phyloP scores from a whole-genome alignment of 2,888 invertebrate species.

The Cheilosia scutellata region DNA sequence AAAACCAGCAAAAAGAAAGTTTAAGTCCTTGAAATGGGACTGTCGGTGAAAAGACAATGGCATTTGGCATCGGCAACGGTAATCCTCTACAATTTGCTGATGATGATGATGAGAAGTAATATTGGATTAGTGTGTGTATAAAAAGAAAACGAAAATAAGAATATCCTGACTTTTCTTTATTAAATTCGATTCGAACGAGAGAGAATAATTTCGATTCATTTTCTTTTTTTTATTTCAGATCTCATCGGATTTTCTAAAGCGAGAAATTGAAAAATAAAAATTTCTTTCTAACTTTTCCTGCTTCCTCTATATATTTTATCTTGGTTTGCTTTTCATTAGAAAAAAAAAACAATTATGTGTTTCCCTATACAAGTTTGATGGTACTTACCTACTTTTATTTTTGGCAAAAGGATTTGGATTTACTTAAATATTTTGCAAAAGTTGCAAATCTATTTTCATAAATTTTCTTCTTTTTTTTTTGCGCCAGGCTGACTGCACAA shows the following conservation, averaged over 20 bases:
- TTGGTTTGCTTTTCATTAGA: not conserved
- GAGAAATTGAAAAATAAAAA: conserved; percentile 47
- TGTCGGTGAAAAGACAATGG: conserved; percentile 27
- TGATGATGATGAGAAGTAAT: conserved; percentile 72
- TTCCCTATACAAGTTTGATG: conserved; percentile 19
- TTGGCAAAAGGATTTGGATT: conserved; percentile 30
- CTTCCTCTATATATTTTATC: conserved; percentile 5
- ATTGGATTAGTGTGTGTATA: conserved; percentile 65
- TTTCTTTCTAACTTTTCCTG: conserved; percentile 35
- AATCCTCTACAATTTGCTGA: conserved; percentile 67
- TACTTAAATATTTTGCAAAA: conserved; percentile 38
- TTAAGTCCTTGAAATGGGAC: conserved; percentile 24
- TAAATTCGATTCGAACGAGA: conserved; percentile 54
- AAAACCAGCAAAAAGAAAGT: conserved; percentile 9
- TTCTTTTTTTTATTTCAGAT: not conserved
- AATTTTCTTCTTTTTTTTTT: not conserved
- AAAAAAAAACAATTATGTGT: conserved; percentile 45
- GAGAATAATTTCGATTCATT: conserved; percentile 35
- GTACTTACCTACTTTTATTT: conserved; percentile 5
- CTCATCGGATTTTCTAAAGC: conserved; percentile 30
- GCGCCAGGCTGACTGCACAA: conserved; percentile 11
- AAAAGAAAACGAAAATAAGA: conserved; percentile 35
- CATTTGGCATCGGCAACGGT: conserved; percentile 40
- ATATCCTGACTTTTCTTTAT: conserved; percentile 59
- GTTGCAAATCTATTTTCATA: conserved; percentile 55